Percentiles rank a stretch among this genome's conserved stretches.
Conservation (phyloP, 2,113 vertebrate genomes). For the Orycteropus afer region DNA sequence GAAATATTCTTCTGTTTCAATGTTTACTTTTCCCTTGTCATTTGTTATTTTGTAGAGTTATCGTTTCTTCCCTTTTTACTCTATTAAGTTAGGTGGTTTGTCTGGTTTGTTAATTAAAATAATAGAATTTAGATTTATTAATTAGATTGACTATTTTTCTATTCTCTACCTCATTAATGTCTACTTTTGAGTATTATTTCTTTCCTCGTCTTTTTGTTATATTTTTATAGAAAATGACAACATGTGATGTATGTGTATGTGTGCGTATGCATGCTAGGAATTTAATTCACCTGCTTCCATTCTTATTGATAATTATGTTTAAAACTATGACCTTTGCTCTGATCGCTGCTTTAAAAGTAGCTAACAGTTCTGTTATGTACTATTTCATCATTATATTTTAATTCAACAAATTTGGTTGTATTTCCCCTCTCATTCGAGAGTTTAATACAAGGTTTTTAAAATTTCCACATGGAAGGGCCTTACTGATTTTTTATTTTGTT, state of each 20-base stretch:
- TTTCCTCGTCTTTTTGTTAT: conserved; percentile 1
- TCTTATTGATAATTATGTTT: not conserved
- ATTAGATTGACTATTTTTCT: not conserved
- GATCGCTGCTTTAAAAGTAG: conserved; percentile 29
- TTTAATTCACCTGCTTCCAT: conserved; percentile 16
- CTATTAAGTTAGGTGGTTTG: not conserved
- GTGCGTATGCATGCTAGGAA: not conserved
- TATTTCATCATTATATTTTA: not conserved
- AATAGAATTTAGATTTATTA: not conserved
- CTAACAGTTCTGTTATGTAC: not conserved
- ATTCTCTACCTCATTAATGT: not conserved
- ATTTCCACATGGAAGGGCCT: not conserved
- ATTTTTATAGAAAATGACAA: not conserved
- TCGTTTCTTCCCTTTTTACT: not conserved
- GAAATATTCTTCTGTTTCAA: not conserved
- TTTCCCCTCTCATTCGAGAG: not conserved
- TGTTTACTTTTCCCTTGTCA: not conserved
- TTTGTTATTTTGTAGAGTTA: not conserved
- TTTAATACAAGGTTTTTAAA: not conserved
- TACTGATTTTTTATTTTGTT: not conserved
- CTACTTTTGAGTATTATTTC: not conserved
- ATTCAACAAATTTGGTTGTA: not conserved
- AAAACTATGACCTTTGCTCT: conserved; percentile 3
- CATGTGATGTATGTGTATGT: not conserved
- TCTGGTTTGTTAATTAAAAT: not conserved